Evolutionary conservation across 2,888 invertebrate genomes (phyloP).

Genomic region (Cryptocheilus praepositus): DNA sequence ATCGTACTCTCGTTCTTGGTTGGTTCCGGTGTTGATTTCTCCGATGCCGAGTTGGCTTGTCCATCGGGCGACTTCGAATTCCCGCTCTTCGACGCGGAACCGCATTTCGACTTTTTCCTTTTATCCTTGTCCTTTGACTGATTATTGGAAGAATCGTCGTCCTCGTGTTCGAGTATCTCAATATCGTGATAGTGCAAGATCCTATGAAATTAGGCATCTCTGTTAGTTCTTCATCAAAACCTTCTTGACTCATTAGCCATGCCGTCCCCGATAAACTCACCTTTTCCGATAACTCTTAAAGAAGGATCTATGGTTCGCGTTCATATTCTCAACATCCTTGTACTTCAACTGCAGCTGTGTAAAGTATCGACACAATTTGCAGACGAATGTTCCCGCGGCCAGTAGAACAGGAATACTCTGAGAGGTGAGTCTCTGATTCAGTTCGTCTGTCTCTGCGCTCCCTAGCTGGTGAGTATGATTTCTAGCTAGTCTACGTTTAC

Average conservation of each 20-base stretch:
- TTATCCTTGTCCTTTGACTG: slow-evolving; percentile 61
- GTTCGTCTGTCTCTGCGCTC: slow-evolving; percentile 77
- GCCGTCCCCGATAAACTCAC: slow-evolving; percentile 67
- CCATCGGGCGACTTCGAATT: slow-evolving; percentile 66
- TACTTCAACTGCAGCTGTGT: slow-evolving; percentile 83
- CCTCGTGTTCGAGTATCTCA: slow-evolving; percentile 79
- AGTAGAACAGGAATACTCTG: slow-evolving; percentile 84
- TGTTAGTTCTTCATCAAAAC: not conserved
- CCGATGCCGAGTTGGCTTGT: slow-evolving; percentile 53
- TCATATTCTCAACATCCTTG: slow-evolving; percentile 73
- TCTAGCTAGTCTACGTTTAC: slow-evolving; percentile 84
- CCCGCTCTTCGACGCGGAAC: slow-evolving; percentile 29
- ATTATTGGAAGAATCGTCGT: slow-evolving; percentile 70
- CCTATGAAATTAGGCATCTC: slow-evolving; percentile 74
- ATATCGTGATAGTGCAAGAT: slow-evolving; percentile 86
- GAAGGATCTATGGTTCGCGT: slow-evolving; percentile 76
- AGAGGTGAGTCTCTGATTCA: slow-evolving; percentile 77
- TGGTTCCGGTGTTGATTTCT: slow-evolving; percentile 64
- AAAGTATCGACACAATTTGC: slow-evolving; percentile 89
- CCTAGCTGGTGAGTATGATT: slow-evolving; percentile 85
- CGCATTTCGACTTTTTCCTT: slow-evolving; percentile 39
- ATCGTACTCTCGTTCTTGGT: slow-evolving; percentile 56
- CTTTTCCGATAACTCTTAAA: slow-evolving; percentile 80
- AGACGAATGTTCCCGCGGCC: slow-evolving; percentile 83
- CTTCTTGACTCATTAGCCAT: not conserved